Evolutionary conservation across 2,113 vertebrate species (phyloP).

Genomic region (Ceyx cyanopectus): DNA sequence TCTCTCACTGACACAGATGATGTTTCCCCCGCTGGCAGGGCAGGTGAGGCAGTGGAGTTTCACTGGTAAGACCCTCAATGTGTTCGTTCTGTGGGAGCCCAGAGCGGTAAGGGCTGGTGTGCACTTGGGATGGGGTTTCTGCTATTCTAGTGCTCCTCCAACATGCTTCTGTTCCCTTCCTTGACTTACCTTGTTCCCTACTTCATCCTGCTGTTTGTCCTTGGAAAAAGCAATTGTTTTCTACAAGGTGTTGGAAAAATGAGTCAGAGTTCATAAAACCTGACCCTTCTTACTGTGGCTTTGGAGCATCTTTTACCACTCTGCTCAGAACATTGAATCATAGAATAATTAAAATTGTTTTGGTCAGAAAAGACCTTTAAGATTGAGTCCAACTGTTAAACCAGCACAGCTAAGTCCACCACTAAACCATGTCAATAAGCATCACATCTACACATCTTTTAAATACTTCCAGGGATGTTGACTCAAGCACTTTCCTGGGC

Average conservation of each 20-base stretch:
- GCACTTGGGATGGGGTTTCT: not conserved
- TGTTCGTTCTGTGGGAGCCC: not conserved
- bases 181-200: not conserved
- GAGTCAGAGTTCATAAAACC: not conserved
- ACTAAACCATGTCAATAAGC: not conserved
- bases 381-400: not conserved
- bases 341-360: not conserved
- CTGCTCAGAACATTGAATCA: not conserved
- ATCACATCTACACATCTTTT: not conserved
- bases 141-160: not conserved
- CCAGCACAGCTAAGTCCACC: not conserved
- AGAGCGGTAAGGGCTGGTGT: not conserved
- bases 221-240: not conserved
- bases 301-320: not conserved
- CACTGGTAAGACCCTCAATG: not conserved
- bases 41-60: not conserved
- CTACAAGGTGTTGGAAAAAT: not conserved
- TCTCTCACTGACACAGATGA: not conserved
- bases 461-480: not conserved
- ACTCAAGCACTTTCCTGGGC: not conserved
- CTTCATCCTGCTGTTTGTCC: not conserved
- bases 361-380: not conserved
- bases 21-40: slow-evolving; percentile 34
- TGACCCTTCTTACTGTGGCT: not conserved
- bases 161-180: not conserved